Conservation (phyloP, 2,113 vertebrate genomes). For the Empidonax traillii region DNA sequence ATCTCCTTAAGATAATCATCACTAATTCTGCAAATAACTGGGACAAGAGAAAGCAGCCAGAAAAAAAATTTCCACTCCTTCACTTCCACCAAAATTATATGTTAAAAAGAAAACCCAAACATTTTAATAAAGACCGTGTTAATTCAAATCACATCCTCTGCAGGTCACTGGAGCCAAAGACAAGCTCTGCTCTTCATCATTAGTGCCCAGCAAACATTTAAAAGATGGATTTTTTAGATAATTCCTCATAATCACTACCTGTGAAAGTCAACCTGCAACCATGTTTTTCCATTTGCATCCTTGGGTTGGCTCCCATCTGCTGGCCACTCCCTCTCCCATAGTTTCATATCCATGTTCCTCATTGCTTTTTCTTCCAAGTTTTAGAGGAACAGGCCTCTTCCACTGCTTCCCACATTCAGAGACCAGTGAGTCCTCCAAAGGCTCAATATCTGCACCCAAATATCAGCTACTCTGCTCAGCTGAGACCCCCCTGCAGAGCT, state of each 20-base stretch:
- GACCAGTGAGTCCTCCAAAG: neutral
- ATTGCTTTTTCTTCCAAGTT: neutral
- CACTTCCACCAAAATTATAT: neutral
- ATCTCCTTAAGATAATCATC: neutral
- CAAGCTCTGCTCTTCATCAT: neutral
- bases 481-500: neutral
- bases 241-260: neutral
- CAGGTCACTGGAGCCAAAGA: neutral
- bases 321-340: accelerated
- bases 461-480: neutral
- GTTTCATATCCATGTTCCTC: neutral
- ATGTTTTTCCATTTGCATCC: neutral
- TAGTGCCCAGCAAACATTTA: neutral
- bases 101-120: neutral
- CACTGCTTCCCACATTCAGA: neutral
- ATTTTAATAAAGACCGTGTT: neutral
- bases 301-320: neutral
- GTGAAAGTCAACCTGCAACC: neutral
- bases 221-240: neutral
- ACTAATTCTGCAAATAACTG: neutral
- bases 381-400: accelerated
- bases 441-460: neutral
- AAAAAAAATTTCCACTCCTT: neutral
- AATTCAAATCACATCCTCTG: neutral
- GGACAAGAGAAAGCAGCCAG: neutral